These are phyloP conservation scores for Indri indri DNA, from an alignment of 2,113 vertebrate genomes.

Conservation along the genomic window DNA sequence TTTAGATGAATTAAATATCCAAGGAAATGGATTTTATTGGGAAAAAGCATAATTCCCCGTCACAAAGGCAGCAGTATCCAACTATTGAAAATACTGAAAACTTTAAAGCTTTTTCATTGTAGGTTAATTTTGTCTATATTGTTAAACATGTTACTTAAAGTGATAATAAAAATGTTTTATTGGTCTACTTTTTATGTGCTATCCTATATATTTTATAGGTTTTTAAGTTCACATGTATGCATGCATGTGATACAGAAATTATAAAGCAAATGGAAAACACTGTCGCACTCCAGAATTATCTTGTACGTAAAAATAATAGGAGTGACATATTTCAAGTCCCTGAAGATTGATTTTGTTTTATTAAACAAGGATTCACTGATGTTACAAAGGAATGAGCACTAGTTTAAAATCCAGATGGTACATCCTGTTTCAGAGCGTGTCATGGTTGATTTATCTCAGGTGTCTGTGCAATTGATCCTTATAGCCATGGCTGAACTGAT, in stretches of 20 bases:
- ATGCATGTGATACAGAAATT: neutral
- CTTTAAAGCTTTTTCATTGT: neutral
- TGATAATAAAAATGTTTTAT: neutral
- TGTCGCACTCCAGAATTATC: neutral
- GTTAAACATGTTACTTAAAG: neutral
- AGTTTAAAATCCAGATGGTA: neutral
- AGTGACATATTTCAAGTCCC: neutral
- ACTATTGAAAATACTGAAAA: neutral
- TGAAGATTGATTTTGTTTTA: neutral
- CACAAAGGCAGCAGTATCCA: neutral
- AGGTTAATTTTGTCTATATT: neutral
- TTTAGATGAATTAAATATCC: neutral
- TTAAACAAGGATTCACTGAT: neutral
- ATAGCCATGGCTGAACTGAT: neutral
- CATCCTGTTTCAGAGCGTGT: neutral
- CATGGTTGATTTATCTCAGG: neutral
- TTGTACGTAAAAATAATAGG: neutral
- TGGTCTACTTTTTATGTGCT: neutral
- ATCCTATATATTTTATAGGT: neutral
- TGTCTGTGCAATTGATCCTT: neutral
- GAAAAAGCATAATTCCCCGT: neutral
- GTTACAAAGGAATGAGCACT: neutral
- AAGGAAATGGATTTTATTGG: neutral
- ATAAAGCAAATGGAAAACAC: conserved; percentile 22
- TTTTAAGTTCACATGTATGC: neutral